Base-by-base conservation (phyloP, 1,140 invertebrate species). In the Homarus americanus region DNA sequence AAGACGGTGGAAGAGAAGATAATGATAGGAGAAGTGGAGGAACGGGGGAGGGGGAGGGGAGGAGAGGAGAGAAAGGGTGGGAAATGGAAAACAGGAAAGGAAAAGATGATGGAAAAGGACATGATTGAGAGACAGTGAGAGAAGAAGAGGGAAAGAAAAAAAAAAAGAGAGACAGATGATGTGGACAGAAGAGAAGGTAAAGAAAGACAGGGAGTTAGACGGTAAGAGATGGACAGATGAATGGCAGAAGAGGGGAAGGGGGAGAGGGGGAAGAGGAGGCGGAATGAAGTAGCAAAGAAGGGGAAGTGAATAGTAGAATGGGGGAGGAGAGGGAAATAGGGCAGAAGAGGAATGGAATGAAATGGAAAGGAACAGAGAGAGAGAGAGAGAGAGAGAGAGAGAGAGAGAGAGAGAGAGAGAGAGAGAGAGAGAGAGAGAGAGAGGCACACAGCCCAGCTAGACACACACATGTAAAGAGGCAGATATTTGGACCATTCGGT, bases 401-500 rank as follows among this genome's bases (percentile, higher is more conserved):
- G 76, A 72, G 76, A 36, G 75, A 41, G 34, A 88, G 58, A 88
- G 28, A 76, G 38, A 87, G 76, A 76, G 36, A 88, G 41, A 75
- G 69, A 63, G 12, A 41, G 49, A 82, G 49, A 75, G 66, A 76
- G 44, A 49, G 44, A 58, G 66, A 75, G 80, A 49, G 69, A n/a
- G 41, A 75, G 34, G 36, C 38, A 32, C 10, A 34, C 44, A 78
- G 32, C 73, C 49, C 24, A 82, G 34, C 28, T n/a, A 34, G 17
- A 36, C 32, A 87, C n/a, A 79, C 34, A 80, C n/a, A 87, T 58
- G 53, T 76, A 87, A 69, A 80, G 53, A 80, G 75, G 66, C 75
- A 87, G 85, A 79, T 87, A 87, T 87, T 87, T 80, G 85, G 58
- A 66, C 40, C 85, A 79, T 87, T 87, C 85, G 85, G 75, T 87